Conservation (phyloP, 2,797 vertebrate species). For the Sciurus carolinensis region DNA sequence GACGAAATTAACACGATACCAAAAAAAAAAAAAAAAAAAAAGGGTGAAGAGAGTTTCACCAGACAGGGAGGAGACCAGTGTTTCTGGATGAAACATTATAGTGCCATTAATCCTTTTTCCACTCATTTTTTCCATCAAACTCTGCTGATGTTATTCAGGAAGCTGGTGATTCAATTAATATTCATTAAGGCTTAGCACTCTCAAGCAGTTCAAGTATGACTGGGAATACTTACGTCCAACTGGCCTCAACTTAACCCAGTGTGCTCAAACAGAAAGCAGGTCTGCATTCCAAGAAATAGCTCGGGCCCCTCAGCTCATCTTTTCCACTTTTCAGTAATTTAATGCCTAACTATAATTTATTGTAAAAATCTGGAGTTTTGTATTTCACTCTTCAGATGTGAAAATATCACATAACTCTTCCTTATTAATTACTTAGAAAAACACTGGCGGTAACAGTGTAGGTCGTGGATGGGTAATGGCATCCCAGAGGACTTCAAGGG, state of each 20-base stretch:
- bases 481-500: not conserved
- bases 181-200: conserved; percentile 42
- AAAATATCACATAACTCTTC: not conserved
- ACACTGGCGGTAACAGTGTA: not conserved
- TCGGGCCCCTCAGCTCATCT: not conserved
- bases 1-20: not conserved
- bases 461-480: not conserved
- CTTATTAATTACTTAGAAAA: conserved; percentile 21
- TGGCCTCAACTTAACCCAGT: not conserved
- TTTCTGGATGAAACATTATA: not conserved
- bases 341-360: not conserved
- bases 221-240: not conserved
- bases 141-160: conserved; percentile 49
- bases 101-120: conserved; percentile 15
- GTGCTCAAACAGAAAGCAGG: not conserved
- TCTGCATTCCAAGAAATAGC: conserved; percentile 21
- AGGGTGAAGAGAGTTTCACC: not conserved
- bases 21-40: conserved; percentile 16
- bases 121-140: conserved; percentile 43
- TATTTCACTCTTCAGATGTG: conserved; percentile 37
- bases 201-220: not conserved
- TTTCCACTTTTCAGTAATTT: conserved; percentile 31
- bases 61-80: not conserved
- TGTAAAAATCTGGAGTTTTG: conserved; percentile 2
- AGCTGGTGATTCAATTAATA: conserved; percentile 36